Conservation (phyloP, 2,888 invertebrate genomes). For the Coelopa pilipes region DNA sequence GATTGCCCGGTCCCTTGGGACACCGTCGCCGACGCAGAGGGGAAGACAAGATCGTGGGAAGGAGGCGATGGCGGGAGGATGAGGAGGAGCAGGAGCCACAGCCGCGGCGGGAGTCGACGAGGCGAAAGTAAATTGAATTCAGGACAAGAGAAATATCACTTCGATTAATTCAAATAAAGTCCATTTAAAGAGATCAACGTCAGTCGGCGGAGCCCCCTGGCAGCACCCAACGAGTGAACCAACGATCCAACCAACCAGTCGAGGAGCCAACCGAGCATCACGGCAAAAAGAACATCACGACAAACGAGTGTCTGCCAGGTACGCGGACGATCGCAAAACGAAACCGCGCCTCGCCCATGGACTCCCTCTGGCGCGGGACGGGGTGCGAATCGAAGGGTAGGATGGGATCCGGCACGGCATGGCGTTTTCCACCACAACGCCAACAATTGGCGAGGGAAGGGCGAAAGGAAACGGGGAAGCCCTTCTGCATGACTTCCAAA, state of each 20-base stretch:
- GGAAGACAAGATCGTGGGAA: not conserved
- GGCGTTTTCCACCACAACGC: too few species aligned
- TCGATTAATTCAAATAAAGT: conserved; percentile 67
- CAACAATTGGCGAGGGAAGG: not conserved
- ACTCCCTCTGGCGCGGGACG: conserved; percentile 6
- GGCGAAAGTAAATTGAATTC: conserved; percentile 64
- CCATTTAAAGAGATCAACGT: conserved; percentile 55
- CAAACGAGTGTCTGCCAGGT: not conserved
- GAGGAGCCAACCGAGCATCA: too few species aligned
- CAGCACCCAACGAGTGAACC: conserved; percentile 37
- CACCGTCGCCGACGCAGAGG: not conserved
- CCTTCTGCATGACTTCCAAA: not conserved
- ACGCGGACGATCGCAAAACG: conserved; percentile 39
- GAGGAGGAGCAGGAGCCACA: not conserved
- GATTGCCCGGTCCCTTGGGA: not conserved
- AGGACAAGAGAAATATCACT: conserved; percentile 67
- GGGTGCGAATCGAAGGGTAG: not conserved
- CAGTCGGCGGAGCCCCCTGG: conserved; percentile 37
- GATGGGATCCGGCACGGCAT: not conserved
- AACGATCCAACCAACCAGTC: not conserved
- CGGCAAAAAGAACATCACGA: too few species aligned
- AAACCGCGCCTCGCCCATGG: conserved; percentile 22
- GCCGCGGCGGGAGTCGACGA: conserved; percentile 19
- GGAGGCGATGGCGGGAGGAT: not conserved
- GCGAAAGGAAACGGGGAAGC: not conserved